A percentile compares a stretch with the other conserved stretches of the same genome.
phyloP scores from a whole-genome alignment of 2,113 vertebrate species.

The Chrysemys picta region DNA sequence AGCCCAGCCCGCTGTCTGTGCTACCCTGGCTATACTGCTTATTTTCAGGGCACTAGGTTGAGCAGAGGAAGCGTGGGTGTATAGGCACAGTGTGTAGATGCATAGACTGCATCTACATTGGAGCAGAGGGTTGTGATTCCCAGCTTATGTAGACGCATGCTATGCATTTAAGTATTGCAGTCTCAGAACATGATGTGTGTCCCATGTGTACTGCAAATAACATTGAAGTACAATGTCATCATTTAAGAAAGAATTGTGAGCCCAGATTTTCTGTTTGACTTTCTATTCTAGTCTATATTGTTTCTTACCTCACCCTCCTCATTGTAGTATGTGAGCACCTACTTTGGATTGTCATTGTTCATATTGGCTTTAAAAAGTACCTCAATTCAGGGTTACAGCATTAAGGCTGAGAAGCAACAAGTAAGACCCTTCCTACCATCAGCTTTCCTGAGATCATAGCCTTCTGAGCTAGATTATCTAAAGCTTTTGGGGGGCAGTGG shows the following conservation, averaged over 20 bases:
- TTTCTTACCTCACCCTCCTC: not conserved
- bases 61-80: no score
- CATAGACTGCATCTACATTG: not conserved
- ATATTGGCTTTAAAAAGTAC: not conserved
- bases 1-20: not conserved
- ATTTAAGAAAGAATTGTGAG: not conserved
- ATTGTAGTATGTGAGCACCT: accelerated
- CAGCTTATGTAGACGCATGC: not conserved
- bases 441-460: not conserved
- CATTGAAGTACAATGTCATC: not conserved
- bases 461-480: not conserved
- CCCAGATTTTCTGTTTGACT: not conserved
- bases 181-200: not conserved
- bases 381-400: accelerated
- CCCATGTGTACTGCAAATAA: not conserved
- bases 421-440: not conserved
- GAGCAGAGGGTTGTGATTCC: not conserved
- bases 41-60: not conserved
- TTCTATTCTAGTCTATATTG: accelerated
- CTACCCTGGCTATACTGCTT: not conserved
- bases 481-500: not conserved
- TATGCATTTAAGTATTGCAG: accelerated
- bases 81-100: not conserved
- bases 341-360: not conserved
- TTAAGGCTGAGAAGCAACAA: accelerated